Percentiles rank a stretch among this genome's conserved stretches.
phyloP scores from a whole-genome alignment of 2,888 invertebrate genomes.

The Oligia latruncula region DNA sequence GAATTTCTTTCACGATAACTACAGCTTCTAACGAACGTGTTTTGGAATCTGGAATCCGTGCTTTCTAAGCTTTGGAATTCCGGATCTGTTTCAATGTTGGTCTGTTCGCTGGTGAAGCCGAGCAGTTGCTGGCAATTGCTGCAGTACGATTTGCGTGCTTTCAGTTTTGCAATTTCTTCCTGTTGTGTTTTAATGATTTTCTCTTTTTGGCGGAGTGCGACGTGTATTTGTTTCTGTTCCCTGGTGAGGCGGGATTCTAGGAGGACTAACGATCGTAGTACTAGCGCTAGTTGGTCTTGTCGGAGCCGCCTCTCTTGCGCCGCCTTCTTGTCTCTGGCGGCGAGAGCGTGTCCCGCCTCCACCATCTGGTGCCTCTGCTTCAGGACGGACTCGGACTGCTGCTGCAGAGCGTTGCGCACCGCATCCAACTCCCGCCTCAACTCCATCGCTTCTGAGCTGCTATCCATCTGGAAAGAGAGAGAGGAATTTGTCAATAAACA shows the following conservation, averaged over 20 bases:
- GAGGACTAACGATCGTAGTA: conserved; percentile 92
- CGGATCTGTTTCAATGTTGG: conserved; percentile 89
- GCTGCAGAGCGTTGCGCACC: conserved; percentile 92
- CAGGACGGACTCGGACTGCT: conserved; percentile 91
- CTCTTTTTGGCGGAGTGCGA: conserved; percentile 93
- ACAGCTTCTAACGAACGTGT: conserved; percentile 86
- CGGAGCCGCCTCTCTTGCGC: conserved; percentile 91
- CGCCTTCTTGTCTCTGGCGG: conserved; percentile 90
- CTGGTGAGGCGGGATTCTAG: conserved; percentile 93
- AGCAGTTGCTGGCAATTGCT: conserved; percentile 88
- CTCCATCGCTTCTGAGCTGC: conserved; percentile 91
- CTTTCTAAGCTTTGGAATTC: conserved; percentile 89
- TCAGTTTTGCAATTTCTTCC: conserved; percentile 92
- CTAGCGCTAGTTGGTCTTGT: conserved; percentile 93
- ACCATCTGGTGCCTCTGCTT: conserved; percentile 92
- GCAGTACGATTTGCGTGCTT: conserved; percentile 88
- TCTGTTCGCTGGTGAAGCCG: conserved; percentile 89
- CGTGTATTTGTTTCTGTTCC: conserved; percentile 93
- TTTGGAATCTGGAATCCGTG: conserved; percentile 88
- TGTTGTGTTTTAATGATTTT: conserved; percentile 93
- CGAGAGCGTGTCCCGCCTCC: conserved; percentile 91
- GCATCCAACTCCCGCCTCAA: conserved; percentile 91
- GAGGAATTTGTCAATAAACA: conserved; percentile 67
- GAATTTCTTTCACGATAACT: conserved; percentile 88
- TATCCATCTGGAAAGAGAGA: conserved; percentile 91